Evolutionary conservation across 2,113 vertebrate species (phyloP), one percentile per base, ranked within the genome.

Genomic region (Cyprinodon tularosa): DNA sequence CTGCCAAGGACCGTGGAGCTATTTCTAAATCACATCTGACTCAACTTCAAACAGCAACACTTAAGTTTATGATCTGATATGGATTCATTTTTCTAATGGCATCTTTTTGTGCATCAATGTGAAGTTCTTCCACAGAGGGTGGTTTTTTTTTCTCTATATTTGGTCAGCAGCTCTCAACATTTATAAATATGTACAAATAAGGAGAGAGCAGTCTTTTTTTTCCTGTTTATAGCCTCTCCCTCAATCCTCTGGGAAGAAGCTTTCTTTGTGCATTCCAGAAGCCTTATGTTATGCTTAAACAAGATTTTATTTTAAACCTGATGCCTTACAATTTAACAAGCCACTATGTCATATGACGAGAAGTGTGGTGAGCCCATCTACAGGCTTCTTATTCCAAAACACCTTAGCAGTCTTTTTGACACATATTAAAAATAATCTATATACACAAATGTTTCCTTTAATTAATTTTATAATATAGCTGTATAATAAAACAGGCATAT

Each of bases 111-210:
- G 20, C 22, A 4, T 63, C 22, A 57, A 60, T 10, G 4, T 3
- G 1, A 59, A 57, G 53, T 63, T 73, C 62, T 80, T 76, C 44
- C 62, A 61, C 15, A 75, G 38, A 68, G 81, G 50, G 14, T n/a
- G 9, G 3, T 57, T 53, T 57, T 9, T n/a, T 57, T 53, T 57
- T 9, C 67, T 62, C 89, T 83, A 90, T 88, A 91, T 90, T 90
- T 82, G 90, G 91, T 53, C 74, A 76, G 63, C 13, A 14, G n/a
- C 70, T 64, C 65, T 44, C 29, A 66, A 84, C 38, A 65, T 84
- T 74, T 78, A 71, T 72, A 76, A 86, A 85, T 82, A 82, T 14
- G 71, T 68, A 84, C 80, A 84, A 90, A 93, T 89, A 94, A 82
- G 86, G 90, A 12, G 63, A 59, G 45, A 77, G 74, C 60, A 15